Base-by-base conservation (phyloP, 2,797 vertebrate species). In the Lepilemur ruficaudatus region DNA sequence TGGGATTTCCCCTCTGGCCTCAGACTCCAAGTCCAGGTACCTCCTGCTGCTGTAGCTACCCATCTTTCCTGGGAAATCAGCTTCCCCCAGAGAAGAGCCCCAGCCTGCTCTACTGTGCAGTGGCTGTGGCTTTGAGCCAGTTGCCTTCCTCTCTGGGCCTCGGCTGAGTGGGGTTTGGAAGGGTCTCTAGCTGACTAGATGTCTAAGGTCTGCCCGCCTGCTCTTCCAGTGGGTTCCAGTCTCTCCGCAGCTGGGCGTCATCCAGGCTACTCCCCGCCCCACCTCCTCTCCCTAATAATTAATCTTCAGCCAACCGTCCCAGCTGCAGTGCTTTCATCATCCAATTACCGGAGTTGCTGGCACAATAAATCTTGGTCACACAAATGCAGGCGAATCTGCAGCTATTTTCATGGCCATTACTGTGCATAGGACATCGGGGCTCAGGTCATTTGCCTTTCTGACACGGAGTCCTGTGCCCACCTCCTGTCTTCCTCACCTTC, bases 361-460 rank as follows among this genome's bases (percentile, higher is more conserved):
- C 91, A 85, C 89, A 87, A 98, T 98, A 96, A 97, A 97, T 98
- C 97, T 97, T 96, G 82, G 96, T 97, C 93, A 94, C 95, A 97
- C 94, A 96, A 93, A 88, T 80, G 94, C 97, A 94, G 95, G 96
- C 96, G 79, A 79, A 95, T 94, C 96, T 96, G 93, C 94, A 81
- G 97, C 96, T 97, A 96, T 97, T 97, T 97, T 89, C 95, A 93
- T 91, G 80, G 95, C 92, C 91, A 93, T 98, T 96, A 96, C 93
- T 61, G 95, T 96, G 97, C 97, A 97, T 94, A 97, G 95, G 95
- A 97, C 96, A 91, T 76, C 92, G 94, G 46, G 78, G 88, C 87
- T 84, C 43, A 38, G 96, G 89, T 93, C 96, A 87, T 95, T 93
- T 95, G 95, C 93, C 81, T 94, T 92, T 88, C 90, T 89, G 91